Percentiles rank a stretch among this genome's conserved stretches.
These are phyloP conservation scores for Eidolon dupreanum DNA, from an alignment of 2,797 vertebrate species.

Conservation along the genomic window DNA sequence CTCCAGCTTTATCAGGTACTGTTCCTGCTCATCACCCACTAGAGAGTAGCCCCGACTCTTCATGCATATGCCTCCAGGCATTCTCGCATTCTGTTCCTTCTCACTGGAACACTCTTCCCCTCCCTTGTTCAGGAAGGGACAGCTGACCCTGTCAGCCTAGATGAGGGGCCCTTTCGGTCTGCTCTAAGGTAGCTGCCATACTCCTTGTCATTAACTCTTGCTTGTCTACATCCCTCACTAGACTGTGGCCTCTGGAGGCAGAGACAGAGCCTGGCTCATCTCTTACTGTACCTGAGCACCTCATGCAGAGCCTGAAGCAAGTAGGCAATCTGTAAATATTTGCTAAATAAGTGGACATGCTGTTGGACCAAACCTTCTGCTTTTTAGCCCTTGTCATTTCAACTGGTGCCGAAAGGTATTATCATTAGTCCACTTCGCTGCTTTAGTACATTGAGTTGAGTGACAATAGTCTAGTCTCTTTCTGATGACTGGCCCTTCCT, in stretches of 20 bases:
- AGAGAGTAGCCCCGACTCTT: neutral
- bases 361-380: neutral
- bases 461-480: neutral
- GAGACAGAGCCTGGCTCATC: neutral
- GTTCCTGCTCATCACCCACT: accelerated
- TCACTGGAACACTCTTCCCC: neutral
- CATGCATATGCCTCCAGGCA: neutral
- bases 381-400: neutral
- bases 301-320: neutral
- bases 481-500: neutral
- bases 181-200: neutral
- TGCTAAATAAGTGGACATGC: neutral
- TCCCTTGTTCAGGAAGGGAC: neutral
- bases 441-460: neutral
- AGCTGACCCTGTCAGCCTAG: neutral
- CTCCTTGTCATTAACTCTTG: neutral
- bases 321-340: neutral
- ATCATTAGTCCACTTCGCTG: too few relatives aligned
- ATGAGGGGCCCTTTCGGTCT: neutral
- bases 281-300: neutral
- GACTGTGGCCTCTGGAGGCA: neutral
- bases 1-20: neutral
- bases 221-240: neutral
- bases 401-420: accelerated
- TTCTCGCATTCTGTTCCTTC: neutral